Evolutionary conservation across 2,113 vertebrate genomes (phyloP), one percentile per base, ranked within the genome.

Genomic region (Hymenochirus boettgeri): DNA sequence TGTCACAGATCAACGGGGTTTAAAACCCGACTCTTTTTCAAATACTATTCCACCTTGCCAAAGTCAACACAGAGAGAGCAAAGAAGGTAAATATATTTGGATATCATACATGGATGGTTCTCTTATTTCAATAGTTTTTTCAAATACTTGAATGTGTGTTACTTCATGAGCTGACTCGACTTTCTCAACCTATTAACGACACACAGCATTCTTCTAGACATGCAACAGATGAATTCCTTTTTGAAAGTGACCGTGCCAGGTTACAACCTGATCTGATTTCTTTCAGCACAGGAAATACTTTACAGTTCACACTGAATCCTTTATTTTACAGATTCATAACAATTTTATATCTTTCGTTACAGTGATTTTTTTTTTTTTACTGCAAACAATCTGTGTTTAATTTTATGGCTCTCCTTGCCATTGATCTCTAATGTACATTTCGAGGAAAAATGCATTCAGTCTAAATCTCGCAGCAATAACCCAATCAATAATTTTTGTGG

Each of bases 301-400:
- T n/a, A n/a, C n/a, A n/a, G n/a, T n/a, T n/a, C n/a, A 18, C 24
- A 27, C 19, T 42, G 29, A 17, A 51, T 22, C 22, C 64, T 39
- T 29, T 51, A 48, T 58, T 50, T 51, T 58, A n/a, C n/a, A 58
- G 54, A 66, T 58, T 66, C 58, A 66, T 58, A 65, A 51, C 59
- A n/a, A 21, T 42, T n/a, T 47, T 27, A 48, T 52, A 19, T 24
- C 22, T 33, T 52, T 27, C 55, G 12, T 57, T 19, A 17, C 63
- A n/a, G 35, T 17, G 47, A 24, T n/a, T n/a, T 25, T 9, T 65
- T 25, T 29, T 57, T 58, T 22, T 57, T n/a, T 59, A n/a, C 25
- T 8, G 22, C 53, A 17, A 42, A 15, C n/a, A 11, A 33, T 3
- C n/a, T 21, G 7, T 2, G 7, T 27, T 10, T 60, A 11, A 69